Conservation (phyloP, 2,888 invertebrate species). For the Euclidia mi region DNA sequence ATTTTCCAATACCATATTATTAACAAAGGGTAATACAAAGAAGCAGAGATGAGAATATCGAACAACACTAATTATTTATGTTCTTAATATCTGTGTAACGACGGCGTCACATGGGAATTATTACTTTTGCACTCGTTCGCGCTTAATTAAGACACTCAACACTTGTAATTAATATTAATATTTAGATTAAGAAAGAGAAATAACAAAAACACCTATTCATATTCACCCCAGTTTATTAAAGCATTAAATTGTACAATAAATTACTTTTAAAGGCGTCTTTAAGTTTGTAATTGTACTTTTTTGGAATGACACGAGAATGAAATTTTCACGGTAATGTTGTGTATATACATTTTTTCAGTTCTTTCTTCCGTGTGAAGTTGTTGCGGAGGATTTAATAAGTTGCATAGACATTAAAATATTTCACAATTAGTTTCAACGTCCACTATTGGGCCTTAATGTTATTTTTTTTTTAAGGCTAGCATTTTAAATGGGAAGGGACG, state of each 20-base stretch:
- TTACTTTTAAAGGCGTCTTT: conserved; percentile 74
- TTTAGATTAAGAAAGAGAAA: conserved; percentile 80
- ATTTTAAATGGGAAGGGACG: no score
- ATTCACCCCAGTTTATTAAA: conserved; percentile 66
- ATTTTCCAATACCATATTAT: not conserved
- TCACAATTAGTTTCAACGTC: conserved; percentile 31
- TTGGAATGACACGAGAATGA: conserved; percentile 73
- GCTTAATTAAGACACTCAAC: conserved; percentile 65
- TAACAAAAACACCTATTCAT: conserved; percentile 76
- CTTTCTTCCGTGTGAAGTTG: conserved; percentile 35
- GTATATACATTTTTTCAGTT: conserved; percentile 54
- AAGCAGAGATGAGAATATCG: conserved; percentile 1
- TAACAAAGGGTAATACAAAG: not conserved
- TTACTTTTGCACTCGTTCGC: conserved; percentile 35
- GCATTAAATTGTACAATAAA: conserved; percentile 76
- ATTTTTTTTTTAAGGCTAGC: conserved; percentile 50
- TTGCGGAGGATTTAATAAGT: conserved; percentile 54
- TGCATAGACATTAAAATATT: conserved; percentile 48
- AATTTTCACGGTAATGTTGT: conserved; percentile 66
- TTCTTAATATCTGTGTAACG: conserved; percentile 20
- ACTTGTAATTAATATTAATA: conserved; percentile 81
- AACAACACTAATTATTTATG: conserved; percentile 24
- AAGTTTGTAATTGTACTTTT: conserved; percentile 70
- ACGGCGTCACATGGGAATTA: conserved; percentile 37
- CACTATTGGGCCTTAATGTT: conserved; percentile 32